Evolutionary conservation across 2,113 vertebrate species (phyloP).

Genomic region (Myiozetetes cayanensis): DNA sequence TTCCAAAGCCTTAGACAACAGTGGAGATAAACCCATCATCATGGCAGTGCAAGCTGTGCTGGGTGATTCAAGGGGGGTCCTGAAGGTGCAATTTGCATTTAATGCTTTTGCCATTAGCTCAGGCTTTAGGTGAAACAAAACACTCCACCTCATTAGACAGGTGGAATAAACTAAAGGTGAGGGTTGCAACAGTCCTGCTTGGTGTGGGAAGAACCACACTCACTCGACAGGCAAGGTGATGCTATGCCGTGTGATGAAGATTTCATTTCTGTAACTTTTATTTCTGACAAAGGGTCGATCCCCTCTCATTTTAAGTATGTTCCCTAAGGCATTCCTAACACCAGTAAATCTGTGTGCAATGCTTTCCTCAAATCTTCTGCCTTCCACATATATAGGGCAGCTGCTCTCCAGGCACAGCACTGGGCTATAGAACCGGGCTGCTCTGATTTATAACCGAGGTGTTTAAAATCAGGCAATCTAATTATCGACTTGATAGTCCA

Average conservation of each 20-base stretch:
- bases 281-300: neutral
- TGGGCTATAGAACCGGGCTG: neutral
- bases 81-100: conserved; percentile 15
- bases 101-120: neutral
- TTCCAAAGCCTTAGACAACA: conserved; percentile 1
- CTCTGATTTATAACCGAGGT: neutral
- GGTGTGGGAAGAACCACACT: neutral
- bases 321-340: neutral
- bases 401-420: neutral
- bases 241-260: neutral
- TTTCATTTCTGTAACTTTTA: neutral
- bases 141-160: neutral
- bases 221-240: neutral
- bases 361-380: neutral
- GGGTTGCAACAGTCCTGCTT: neutral
- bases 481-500: conserved; percentile 12
- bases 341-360: neutral
- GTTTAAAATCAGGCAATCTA: conserved; percentile 26
- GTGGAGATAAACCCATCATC: neutral
- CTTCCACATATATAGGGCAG: neutral
- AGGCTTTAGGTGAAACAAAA: conserved; percentile 1
- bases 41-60: neutral
- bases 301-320: neutral
- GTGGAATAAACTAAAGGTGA: neutral
- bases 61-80: neutral